phyloP scores from a whole-genome alignment of 2,888 invertebrate genomes.

The Encarsia formosa region DNA sequence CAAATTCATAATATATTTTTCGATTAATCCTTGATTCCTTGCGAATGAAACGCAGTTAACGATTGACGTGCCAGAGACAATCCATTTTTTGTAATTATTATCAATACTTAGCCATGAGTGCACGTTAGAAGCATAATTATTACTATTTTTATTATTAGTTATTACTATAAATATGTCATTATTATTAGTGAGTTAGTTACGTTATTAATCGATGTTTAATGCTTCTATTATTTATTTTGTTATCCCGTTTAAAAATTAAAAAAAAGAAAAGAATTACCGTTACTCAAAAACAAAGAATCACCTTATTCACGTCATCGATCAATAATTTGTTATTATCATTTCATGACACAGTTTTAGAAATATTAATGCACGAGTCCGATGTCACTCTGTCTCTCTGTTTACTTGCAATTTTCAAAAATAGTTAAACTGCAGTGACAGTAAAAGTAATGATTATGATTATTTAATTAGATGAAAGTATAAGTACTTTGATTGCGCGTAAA shows the following conservation, averaged over 20 bases:
- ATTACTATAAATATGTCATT: slow-evolving; percentile 38
- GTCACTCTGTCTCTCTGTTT: too few species aligned
- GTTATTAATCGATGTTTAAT: slow-evolving; percentile 51
- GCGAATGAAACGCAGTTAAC: slow-evolving; percentile 14
- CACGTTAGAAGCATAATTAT: slow-evolving; percentile 36
- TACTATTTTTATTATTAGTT: slow-evolving; percentile 35
- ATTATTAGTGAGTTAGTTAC: slow-evolving; percentile 46
- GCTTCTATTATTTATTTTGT: slow-evolving; percentile 53
- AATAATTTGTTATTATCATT: too few species aligned
- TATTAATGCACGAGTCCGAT: too few species aligned
- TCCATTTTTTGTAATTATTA: slow-evolving; percentile 45
- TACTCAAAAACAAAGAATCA: too few species aligned
- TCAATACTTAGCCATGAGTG: slow-evolving; percentile 40
- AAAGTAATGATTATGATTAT: too few species aligned
- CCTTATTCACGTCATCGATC: too few species aligned
- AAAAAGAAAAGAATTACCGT: too few species aligned
- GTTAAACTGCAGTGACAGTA: too few species aligned
- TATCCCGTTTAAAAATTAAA: slow-evolving; percentile 39
- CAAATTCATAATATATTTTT: slow-evolving; percentile 19
- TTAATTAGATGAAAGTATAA: too few species aligned
- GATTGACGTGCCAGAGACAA: slow-evolving; percentile 21
- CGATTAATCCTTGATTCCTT: slow-evolving; percentile 17
- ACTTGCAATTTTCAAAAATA: too few species aligned
- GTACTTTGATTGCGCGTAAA: slow-evolving; percentile 1
- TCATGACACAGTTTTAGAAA: too few species aligned